Conservation (phyloP, 2,888 invertebrate species). For the Ormyrus pomaceus region DNA sequence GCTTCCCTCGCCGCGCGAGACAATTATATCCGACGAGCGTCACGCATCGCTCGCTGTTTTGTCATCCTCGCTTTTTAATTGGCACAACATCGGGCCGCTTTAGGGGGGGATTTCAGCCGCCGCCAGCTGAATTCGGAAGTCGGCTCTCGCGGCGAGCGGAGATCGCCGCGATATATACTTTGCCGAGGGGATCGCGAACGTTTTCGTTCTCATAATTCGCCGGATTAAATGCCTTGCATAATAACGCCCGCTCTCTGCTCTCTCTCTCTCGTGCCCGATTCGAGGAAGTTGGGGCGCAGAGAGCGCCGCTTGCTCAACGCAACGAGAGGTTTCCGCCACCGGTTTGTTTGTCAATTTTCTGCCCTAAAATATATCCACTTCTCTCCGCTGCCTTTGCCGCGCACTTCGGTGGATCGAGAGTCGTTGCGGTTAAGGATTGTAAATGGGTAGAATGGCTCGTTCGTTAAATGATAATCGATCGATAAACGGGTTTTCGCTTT, state of each 20-base stretch:
- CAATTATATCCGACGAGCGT: slow-evolving; percentile 45
- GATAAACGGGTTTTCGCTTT: no score
- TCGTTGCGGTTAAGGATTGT: no score
- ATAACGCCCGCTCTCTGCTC: background rate
- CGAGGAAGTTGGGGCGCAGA: slow-evolving; percentile 25
- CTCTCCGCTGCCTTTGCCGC: no score
- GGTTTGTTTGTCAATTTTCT: slow-evolving; percentile 42
- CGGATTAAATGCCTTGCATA: slow-evolving; percentile 38
- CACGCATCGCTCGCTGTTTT: slow-evolving; percentile 51
- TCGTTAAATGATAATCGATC: no score
- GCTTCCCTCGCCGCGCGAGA: slow-evolving; percentile 37
- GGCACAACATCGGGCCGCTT: background rate
- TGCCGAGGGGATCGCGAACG: background rate
- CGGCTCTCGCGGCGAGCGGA: background rate
- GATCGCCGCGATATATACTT: slow-evolving; percentile 13
- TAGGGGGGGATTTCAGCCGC: background rate
- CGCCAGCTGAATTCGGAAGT: slow-evolving; percentile 15
- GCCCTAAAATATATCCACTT: background rate
- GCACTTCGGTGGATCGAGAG: no score
- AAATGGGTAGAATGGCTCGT: no score
- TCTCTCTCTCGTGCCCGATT: slow-evolving; percentile 8
- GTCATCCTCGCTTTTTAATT: slow-evolving; percentile 22
- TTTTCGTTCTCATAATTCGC: slow-evolving; percentile 37
- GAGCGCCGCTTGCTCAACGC: slow-evolving; percentile 35
- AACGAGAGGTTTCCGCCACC: slow-evolving; percentile 20